Percentiles rank a stretch among this genome's conserved stretches.
These are phyloP conservation scores for Enteromius radiatus DNA, from an alignment of 2,797 vertebrate species.

Conservation along the genomic window DNA sequence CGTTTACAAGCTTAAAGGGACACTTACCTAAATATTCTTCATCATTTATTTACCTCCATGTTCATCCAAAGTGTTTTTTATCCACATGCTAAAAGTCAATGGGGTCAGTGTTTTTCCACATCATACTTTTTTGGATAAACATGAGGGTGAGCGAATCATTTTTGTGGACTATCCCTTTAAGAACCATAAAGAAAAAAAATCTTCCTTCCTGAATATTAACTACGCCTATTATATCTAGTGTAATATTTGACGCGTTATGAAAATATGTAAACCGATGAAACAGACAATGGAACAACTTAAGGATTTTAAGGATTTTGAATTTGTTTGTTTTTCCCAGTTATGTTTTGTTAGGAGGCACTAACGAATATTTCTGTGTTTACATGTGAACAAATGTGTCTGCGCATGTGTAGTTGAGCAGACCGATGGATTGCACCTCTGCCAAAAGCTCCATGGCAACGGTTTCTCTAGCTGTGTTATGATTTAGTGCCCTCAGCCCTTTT, in stretches of 20 bases:
- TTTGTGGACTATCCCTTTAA: neutral
- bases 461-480: conserved; percentile 38
- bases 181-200: neutral
- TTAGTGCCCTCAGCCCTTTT: conserved; percentile 46
- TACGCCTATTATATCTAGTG: neutral
- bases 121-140: neutral
- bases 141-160: neutral
- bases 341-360: neutral
- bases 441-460: conserved; percentile 52
- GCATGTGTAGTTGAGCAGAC: conserved; percentile 34
- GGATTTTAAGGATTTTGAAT: neutral
- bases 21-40: neutral
- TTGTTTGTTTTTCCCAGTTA: neutral
- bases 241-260: neutral
- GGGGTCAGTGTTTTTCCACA: neutral
- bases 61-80: neutral
- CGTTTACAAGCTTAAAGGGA: neutral
- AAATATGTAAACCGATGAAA: neutral
- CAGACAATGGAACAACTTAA: neutral
- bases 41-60: neutral
- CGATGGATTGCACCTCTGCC: conserved; percentile 29
- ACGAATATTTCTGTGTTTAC: neutral
- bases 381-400: conserved; percentile 22
- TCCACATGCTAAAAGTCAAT: too few relatives aligned
- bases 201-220: neutral